phyloP scores from a whole-genome alignment of 2,797 vertebrate species.

The Lemur catta region DNA sequence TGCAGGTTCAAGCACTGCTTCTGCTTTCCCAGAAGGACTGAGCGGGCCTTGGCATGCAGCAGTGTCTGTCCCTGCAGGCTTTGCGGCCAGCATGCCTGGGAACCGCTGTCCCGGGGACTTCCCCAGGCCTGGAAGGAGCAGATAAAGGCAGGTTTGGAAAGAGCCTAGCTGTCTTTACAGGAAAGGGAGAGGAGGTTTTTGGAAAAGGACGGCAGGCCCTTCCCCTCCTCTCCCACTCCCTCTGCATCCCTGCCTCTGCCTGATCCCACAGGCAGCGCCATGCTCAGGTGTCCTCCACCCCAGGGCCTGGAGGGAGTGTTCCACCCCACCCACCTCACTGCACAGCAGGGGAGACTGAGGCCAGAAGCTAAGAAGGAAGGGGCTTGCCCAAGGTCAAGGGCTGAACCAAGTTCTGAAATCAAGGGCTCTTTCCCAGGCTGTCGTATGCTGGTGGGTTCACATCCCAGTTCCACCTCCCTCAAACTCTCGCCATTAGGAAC shows the following conservation, averaged over 20 bases:
- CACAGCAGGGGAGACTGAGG: background rate
- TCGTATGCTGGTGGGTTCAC: background rate
- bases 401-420: background rate
- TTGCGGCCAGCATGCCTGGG: background rate
- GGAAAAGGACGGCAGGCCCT: rapidly evolving
- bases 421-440: background rate
- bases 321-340: background rate
- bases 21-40: background rate
- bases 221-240: background rate
- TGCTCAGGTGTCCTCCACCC: background rate
- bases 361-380: background rate
- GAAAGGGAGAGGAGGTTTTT: background rate
- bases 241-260: no score
- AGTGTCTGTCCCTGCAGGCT: background rate
- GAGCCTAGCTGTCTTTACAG: background rate
- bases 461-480: background rate
- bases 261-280: rapidly evolving
- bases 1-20: background rate
- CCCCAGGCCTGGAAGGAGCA: background rate
- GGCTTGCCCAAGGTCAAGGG: background rate
- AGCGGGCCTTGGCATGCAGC: background rate
- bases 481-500: background rate
- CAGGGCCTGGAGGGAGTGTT: background rate
- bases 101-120: conserved; percentile 2
- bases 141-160: background rate